Evolutionary conservation across 2,888 invertebrate genomes (phyloP), one percentile per base, ranked within the genome.

Genomic region (Machimus atricapillus): DNA sequence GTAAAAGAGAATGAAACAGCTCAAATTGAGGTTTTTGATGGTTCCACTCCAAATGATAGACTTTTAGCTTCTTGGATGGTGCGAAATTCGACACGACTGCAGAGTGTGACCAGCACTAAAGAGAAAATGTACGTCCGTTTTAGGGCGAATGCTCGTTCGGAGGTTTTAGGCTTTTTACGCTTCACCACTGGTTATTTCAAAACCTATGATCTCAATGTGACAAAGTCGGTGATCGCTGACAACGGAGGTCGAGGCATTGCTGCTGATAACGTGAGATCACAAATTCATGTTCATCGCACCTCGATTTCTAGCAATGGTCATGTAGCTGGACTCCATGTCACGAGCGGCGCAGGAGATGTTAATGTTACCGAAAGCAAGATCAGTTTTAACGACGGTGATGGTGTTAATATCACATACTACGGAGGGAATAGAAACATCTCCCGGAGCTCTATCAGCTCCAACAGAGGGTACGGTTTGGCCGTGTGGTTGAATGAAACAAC

Each of bases 191-290:
- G 96, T 7, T 93, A 94, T 43, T 94, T 95, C 91, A 95, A 97
- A 93, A 95, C 95, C 37, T 97, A 96, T 91, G 98, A 99, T 92
- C 93, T 99, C 86, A 97, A 97, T 90, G 94, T 99, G 23, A 96
- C 96, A 0, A 96, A 97, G 90, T 96, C 97, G 1, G 95, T 95
- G 52, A 95, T 99, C 87, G 95, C 96, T 2, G 96, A 97, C 91
- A 99, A 99, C 93, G 96, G 96, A 89, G 99, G 99, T 0, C 95
- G 98, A 91, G 99, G 99, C n/a, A 95, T 99, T 83, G 97, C 95
- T n/a, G 95, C 97, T 16, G 97, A 98, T 92, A 97, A 98, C 91
- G 94, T 99, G 86, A 94, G 98, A 90, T 97, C 97, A 19, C 96
- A 96, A 91, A 92, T 98, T n/a, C 96, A 97, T 91, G 94, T 99